Evolutionary conservation across 2,888 invertebrate genomes (phyloP), one percentile per base, ranked within the genome.

Genomic region (Melanchra persicariae): DNA sequence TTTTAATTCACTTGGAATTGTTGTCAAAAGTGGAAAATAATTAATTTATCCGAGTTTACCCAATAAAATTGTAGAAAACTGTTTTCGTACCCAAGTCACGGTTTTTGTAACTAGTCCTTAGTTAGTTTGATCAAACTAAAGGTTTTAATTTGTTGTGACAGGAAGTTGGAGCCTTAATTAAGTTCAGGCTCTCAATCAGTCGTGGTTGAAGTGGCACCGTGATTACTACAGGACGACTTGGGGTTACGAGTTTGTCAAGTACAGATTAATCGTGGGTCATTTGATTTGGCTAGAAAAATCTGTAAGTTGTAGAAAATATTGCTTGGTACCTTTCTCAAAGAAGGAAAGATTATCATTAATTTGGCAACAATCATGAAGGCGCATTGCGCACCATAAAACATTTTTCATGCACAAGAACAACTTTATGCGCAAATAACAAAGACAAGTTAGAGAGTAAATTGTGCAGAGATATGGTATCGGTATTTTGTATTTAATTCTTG

Each of bases 91-190:
- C 15, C 17, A 9, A 58, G 10, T 17, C 22, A 24, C 49, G 22
- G 22, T 49, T 58, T 37, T 22, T 37, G n/a, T 17, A 30, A 47
- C n/a, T 17, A n/a, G 17, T 22, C 49, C 2, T 4, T n/a, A n/a
- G n/a, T 34, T 34, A 47, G 10, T n/a, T 47, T 30, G n/a, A 40
- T 34, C 3, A 17, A 49, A 26, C n/a, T 24, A 37, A 64, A 1
- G 5, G 22, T 5, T 69, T 51, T 17, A 19, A 19, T 40, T 30
- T 43, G 10, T 40, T 68, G 1, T 22, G 47, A 22, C 40, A 57
- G 55, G 34, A 78, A 77, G 37, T 57, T 43, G 49, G 60, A 54
- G 54, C 24, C 22, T n/a, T 19, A 37, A 58, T 76, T 34, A 77
- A 57, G 22, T 58, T 58, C 24, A n/a, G 22, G 7, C 43, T 19